Evolutionary conservation across 2,797 vertebrate species (phyloP), one percentile per base, ranked within the genome.

Genomic region (Apogon talboti): DNA sequence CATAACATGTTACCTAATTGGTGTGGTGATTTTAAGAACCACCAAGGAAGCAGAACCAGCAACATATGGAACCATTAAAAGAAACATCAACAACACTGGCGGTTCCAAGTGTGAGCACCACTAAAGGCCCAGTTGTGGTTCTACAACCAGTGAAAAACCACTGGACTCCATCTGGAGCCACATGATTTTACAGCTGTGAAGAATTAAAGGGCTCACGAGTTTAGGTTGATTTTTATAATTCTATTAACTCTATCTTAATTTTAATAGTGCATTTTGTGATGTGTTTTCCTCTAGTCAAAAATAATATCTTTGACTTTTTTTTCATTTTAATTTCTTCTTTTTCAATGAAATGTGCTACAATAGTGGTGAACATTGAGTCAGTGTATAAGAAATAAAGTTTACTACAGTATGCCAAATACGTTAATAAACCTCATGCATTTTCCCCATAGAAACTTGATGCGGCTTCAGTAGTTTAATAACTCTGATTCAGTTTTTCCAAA

Each of bases 11-110:
- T 16, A 49, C 53, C 51, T 86, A 79, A 84, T 83, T 85, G 76
- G 53, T 87, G 86, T 68, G 82, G 86, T 85, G 82, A 45, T 76
- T 65, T 79, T 80, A 80, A 82, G 73, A 88, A 88, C 71, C 85
- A 69, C 86, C 55, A 76, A 85, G 69, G 75, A 82, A 64, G 65
- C 74, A 70, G 78, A 76, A 81, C 79, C 66, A 63, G 72, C 35
- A 24, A 73, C 81, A 71, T 70, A 65, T 78, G 80, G 66, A 75
- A 66, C 58, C 79, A 76, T 75, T 84, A 86, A 83, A 78, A 50
- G 54, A 70, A 74, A 62, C 71, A 68, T 50, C 66, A 69, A 71
- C 73, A 51, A 24, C 71, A 16, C 47, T 35, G 75, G 71, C 44
- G 56, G 73, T 50, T 78, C 58, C 43, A 51, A 38, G 63, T 55